Evolutionary conservation across 2,888 invertebrate species (phyloP), one percentile per base, ranked within the genome.

Genomic region (Tipula lateralis): DNA sequence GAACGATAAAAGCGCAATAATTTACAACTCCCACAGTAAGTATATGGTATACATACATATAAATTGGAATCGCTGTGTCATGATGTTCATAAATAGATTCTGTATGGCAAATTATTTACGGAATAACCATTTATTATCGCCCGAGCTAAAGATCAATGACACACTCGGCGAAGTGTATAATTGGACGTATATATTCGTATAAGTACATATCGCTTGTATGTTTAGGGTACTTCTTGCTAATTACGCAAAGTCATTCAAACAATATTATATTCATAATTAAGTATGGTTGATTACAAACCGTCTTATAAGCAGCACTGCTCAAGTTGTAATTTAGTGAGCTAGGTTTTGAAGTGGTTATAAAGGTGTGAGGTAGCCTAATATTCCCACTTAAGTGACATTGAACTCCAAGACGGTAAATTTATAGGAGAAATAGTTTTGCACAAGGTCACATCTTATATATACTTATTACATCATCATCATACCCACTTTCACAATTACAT

Each of bases 1-100:
- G 44, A 16, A 5, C 44, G 44, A 5, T 50, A 50, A 16, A 9
- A 3, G 16, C n/a, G 16, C 19, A 7, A 1, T 24, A 44, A 44
- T 66, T 66, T 66, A 66, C 24, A 66, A 66, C 66, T 66, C 66
- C 66, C 66, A 66, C 66, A 24, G 66, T 66, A 66, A 66, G 66
- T 66, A 36, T 9, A 36, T 32, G n/a, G n/a, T n/a, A 32, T 32
- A 32, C 7, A 32, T 7, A 7, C 32, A 7, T 5, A 12, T 36
- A 44, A 44, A 44, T 36, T n/a, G n/a, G 16, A 44, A 44, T 44
- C n/a, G 2, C 16, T 6, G 16, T n/a, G n/a, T 36, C 12, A 36
- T 36, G 36, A 9, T 36, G 9, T 1, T 36, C 32, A 32, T n/a
- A n/a, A n/a, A 36, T 36, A 36, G 9, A 1, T 32, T 4, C 32